Evolutionary conservation across 1,140 invertebrate genomes (phyloP).

Genomic region (Diabrotica virgifera): DNA sequence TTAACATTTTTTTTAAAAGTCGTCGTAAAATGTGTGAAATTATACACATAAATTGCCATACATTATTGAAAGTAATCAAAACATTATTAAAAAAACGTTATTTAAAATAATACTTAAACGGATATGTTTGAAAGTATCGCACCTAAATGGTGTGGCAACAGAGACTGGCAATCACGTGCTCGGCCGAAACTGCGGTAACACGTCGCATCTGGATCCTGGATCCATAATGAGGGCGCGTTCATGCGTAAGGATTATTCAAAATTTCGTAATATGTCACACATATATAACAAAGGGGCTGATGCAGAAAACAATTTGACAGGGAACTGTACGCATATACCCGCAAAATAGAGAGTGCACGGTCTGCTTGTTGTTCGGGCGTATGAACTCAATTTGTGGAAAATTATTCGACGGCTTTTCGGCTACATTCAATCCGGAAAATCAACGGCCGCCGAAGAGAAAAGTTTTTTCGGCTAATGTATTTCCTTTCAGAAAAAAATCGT

Average conservation of each 20-base stretch:
- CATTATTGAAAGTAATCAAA: no score
- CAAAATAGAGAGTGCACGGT: background rate
- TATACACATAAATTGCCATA: no score
- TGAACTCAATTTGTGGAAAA: background rate
- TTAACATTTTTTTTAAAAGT: no score
- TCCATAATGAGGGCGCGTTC: conserved; percentile 27
- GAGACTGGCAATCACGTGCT: background rate
- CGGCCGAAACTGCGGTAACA: conserved; percentile 29
- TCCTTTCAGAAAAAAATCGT: no score
- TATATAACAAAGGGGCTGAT: conserved; percentile 15
- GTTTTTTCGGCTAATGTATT: no score
- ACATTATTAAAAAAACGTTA: no score
- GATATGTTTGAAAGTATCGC: no score
- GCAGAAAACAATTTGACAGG: conserved; percentile 31
- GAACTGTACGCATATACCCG: background rate
- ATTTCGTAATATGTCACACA: conserved; percentile 35
- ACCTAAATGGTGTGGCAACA: no score
- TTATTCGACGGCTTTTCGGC: background rate
- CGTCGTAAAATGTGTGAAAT: no score
- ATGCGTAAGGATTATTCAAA: conserved; percentile 37
- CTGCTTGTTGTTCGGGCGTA: background rate
- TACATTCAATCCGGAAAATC: no score
- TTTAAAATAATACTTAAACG: no score
- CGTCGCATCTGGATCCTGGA: conserved; percentile 23
- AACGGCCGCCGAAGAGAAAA: no score